phyloP scores from a whole-genome alignment of 1,140 invertebrate genomes.

The Leptonema lineaticorne region DNA sequence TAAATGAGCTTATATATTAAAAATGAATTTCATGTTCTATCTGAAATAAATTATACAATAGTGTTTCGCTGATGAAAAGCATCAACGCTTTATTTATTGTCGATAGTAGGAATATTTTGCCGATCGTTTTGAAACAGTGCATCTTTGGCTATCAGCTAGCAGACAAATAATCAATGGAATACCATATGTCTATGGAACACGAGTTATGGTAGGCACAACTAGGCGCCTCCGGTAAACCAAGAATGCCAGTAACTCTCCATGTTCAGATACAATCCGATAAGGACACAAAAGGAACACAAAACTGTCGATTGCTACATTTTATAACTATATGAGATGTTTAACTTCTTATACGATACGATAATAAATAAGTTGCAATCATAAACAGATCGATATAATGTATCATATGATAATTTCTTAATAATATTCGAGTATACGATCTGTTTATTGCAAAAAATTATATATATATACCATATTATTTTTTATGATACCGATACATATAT shows the following conservation, averaged over 20 bases:
- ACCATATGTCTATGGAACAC: not conserved
- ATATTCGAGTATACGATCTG: no score
- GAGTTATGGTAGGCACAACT: slow-evolving; percentile 8
- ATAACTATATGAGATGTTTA: slow-evolving; percentile 9
- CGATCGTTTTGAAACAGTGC: not conserved
- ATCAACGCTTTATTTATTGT: no score
- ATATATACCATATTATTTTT: no score
- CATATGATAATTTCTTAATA: no score
- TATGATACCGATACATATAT: no score
- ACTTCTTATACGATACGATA: not conserved
- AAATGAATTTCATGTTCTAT: no score
- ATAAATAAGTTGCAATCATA: not conserved
- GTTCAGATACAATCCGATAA: slow-evolving; percentile 7
- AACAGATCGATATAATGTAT: no score
- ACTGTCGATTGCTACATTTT: not conserved
- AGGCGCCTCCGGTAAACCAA: slow-evolving; percentile 19
- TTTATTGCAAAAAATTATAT: no score
- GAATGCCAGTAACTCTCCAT: slow-evolving; percentile 14
- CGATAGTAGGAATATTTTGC: no score
- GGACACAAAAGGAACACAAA: slow-evolving; percentile 11
- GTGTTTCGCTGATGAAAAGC: no score
- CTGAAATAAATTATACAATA: no score
- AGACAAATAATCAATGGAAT: slow-evolving; percentile 11
- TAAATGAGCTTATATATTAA: no score
- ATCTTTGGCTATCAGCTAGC: not conserved